Percentiles rank a stretch among this genome's conserved stretches.
phyloP scores from a whole-genome alignment of 23 tunicate genomes.

The Phallusia fumigata region DNA sequence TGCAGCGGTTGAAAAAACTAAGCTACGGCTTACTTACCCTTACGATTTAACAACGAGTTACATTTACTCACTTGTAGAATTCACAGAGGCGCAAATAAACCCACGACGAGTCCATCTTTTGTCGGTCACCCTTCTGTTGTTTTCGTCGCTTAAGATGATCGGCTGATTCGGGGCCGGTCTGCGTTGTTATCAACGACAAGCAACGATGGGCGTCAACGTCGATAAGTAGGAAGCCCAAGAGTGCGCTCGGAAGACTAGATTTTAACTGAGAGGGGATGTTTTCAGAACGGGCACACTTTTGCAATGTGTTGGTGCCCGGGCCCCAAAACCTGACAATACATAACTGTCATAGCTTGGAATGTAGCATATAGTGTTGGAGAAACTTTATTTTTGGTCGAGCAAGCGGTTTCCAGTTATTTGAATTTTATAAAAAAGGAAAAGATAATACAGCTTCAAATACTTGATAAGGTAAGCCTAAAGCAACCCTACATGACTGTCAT shows the following conservation, averaged over 20 bases:
- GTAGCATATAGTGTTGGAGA: too few species aligned
- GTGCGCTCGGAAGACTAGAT: conserved; percentile 40
- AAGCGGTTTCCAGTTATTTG: too few species aligned
- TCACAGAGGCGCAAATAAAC: conserved; percentile 31
- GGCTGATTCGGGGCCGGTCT: neutral
- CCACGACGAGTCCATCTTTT: conserved; percentile 28
- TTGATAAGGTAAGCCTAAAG: too few species aligned
- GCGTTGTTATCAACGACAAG: conserved; percentile 24
- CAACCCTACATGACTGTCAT: too few species aligned
- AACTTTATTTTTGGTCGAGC: too few species aligned
- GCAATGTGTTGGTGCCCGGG: conserved; percentile 68
- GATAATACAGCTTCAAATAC: too few species aligned
- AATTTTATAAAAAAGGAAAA: too few species aligned
- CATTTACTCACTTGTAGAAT: conserved; percentile 44
- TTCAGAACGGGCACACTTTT: conserved; percentile 41
- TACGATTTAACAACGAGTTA: too few species aligned
- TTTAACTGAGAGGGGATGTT: conserved; percentile 33
- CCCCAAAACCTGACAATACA: conserved; percentile 74
- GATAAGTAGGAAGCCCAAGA: conserved; percentile 72
- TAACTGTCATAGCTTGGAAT: too few species aligned
- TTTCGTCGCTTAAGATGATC: conserved; percentile 26
- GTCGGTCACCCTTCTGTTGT: conserved; percentile 33
- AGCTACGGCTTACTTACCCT: too few species aligned
- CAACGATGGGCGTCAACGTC: conserved; percentile 43
- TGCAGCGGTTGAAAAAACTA: too few species aligned